phyloP scores from a whole-genome alignment of 2,888 invertebrate species.

The Stictocephala bisonia region DNA sequence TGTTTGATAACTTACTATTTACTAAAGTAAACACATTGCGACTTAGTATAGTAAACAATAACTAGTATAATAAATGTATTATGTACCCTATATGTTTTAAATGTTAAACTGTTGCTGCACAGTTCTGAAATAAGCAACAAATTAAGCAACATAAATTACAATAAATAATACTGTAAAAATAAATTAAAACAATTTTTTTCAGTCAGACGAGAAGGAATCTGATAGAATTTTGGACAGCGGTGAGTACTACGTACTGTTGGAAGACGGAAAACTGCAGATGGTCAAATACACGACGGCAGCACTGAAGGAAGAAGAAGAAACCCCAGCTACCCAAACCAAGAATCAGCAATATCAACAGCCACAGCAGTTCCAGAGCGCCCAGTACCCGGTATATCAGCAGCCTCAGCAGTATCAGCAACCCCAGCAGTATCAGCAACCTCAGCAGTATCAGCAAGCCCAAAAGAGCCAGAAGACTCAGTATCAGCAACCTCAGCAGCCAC shows the following conservation, averaged over 20 bases:
- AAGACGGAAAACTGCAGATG: constrained; percentile 72
- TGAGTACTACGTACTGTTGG: constrained; percentile 74
- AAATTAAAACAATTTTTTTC: background rate
- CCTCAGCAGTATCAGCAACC: background rate
- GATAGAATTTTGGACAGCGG: constrained; percentile 63
- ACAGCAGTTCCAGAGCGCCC: constrained; percentile 1
- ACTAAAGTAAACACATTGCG: too few relatives aligned
- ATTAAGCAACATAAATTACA: too few relatives aligned
- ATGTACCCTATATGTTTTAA: too few relatives aligned
- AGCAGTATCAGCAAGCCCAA: background rate
- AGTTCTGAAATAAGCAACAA: too few relatives aligned
- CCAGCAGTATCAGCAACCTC: constrained; percentile 4
- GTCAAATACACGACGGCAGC: constrained; percentile 71
- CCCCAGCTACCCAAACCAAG: constrained; percentile 62
- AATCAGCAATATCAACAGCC: constrained; percentile 3
- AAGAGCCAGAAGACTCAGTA: too few relatives aligned
- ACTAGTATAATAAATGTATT: too few relatives aligned
- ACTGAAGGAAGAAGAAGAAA: constrained; percentile 72
- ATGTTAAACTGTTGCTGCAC: too few relatives aligned
- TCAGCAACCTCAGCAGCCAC: background rate
- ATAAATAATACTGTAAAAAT: background rate
- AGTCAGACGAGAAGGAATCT: constrained; percentile 33
- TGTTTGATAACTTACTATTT: too few relatives aligned
- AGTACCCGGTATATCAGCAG: background rate
- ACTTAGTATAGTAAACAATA: too few relatives aligned